These are phyloP conservation scores for Brachynemurus nebulosus DNA, from an alignment of 2,888 invertebrate genomes.

Conservation along the genomic window DNA sequence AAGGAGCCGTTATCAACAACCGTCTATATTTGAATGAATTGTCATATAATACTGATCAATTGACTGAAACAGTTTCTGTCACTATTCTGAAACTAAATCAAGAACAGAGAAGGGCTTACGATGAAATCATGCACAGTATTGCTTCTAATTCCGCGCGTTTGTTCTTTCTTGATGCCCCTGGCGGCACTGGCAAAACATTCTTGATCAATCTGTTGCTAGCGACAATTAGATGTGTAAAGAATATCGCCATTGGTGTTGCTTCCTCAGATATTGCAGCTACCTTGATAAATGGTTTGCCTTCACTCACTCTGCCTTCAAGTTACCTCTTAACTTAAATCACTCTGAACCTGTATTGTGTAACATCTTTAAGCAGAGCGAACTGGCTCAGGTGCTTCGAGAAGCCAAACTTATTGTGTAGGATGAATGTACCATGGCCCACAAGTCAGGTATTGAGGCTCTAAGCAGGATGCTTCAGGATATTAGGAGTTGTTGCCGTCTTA, in stretches of 20 bases:
- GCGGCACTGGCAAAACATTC: conserved; percentile 8
- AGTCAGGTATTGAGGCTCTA: conserved; percentile 20
- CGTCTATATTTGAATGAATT: conserved; percentile 1
- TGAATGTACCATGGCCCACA: conserved; percentile 21
- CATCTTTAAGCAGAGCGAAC: conserved; percentile 20
- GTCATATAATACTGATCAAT: neutral
- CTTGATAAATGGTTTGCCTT: conserved; percentile 27
- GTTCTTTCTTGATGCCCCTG: conserved; percentile 25
- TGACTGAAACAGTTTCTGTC: conserved; percentile 7
- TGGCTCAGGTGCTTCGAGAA: conserved; percentile 17
- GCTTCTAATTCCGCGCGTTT: conserved; percentile 11
- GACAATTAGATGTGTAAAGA: conserved; percentile 20
- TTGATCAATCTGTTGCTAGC: conserved; percentile 18
- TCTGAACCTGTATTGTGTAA: conserved; percentile 7
- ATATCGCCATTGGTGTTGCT: conserved; percentile 26
- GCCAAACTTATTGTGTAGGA: conserved; percentile 21
- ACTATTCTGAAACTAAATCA: conserved; percentile 8
- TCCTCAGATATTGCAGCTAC: conserved; percentile 28
- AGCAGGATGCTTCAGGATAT: conserved; percentile 22
- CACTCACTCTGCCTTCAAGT: conserved; percentile 25
- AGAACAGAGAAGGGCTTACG: conserved; percentile 9
- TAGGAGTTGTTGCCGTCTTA: conserved; percentile 11
- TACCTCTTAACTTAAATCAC: conserved; percentile 20
- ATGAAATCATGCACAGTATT: conserved; percentile 5
- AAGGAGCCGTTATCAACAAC: neutral